Percentiles rank a stretch among this genome's conserved stretches.
These are phyloP conservation scores for Centropus unirufus DNA, from an alignment of 2,113 vertebrate genomes.

Conservation along the genomic window DNA sequence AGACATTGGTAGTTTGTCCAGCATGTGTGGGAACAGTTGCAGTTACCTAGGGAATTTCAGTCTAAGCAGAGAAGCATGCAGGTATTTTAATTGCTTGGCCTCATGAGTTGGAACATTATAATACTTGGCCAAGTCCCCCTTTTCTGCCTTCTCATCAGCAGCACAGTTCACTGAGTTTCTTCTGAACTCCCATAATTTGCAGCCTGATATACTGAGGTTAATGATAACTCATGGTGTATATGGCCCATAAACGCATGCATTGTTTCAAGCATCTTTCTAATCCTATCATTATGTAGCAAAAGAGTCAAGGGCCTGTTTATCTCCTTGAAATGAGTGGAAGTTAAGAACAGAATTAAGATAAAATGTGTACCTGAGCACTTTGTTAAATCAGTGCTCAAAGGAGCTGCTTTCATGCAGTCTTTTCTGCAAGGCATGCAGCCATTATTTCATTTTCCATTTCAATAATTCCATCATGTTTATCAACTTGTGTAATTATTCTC, in stretches of 20 bases:
- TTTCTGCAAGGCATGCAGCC: not conserved
- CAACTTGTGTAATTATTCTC: not conserved
- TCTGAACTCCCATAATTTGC: not conserved
- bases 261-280: not conserved
- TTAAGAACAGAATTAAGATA: not conserved
- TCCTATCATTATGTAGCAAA: not conserved
- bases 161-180: not conserved
- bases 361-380: not conserved
- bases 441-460: not conserved
- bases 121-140: not conserved
- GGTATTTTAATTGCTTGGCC: constrained; percentile 6
- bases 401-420: not conserved
- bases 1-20: not conserved
- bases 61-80: not conserved
- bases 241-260: not conserved
- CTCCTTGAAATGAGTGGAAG: not conserved
- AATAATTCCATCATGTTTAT: not conserved
- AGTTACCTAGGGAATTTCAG: not conserved
- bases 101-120: not conserved
- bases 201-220: not conserved
- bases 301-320: not conserved
- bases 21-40: not conserved
- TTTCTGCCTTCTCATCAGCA: not conserved
- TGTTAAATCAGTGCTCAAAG: not conserved
- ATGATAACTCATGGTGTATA: not conserved